Conservation (phyloP, 1,140 invertebrate species). For the Platyura marginata region DNA sequence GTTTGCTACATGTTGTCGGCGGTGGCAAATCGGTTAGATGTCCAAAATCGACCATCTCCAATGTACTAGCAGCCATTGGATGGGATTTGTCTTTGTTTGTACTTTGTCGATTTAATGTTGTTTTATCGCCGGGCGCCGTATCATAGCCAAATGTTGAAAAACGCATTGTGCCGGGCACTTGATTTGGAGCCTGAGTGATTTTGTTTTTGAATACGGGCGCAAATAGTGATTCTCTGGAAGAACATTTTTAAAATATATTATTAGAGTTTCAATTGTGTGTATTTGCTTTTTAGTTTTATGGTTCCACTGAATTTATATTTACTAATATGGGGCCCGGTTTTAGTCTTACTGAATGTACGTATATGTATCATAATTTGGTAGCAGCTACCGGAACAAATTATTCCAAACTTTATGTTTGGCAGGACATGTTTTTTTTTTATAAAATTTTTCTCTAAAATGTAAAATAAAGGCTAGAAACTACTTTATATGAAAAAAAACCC, state of each 20-base stretch:
- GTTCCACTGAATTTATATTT: too few relatives aligned
- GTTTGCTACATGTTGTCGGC: neutral
- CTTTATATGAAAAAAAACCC: too few relatives aligned
- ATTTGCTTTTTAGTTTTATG: neutral
- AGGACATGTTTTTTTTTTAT: too few relatives aligned
- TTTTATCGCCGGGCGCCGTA: slow-evolving; percentile 1
- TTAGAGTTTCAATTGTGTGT: too few relatives aligned
- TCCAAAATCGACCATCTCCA: slow-evolving; percentile 1
- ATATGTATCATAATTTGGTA: too few relatives aligned
- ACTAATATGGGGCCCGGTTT: too few relatives aligned
- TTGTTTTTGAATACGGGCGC: slow-evolving; percentile 2
- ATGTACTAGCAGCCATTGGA: neutral
- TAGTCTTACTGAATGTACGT: too few relatives aligned
- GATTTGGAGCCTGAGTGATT: neutral
- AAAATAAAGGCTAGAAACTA: too few relatives aligned
- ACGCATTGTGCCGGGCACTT: slow-evolving; percentile 8
- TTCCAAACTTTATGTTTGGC: too few relatives aligned
- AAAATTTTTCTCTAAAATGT: too few relatives aligned
- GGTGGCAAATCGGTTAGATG: neutral
- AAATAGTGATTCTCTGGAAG: slow-evolving; percentile 23
- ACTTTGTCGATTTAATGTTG: neutral
- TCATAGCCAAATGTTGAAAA: slow-evolving; percentile 24
- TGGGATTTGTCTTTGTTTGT: neutral
- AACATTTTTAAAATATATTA: too few relatives aligned
- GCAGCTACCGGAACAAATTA: too few relatives aligned